These are phyloP conservation scores for Abrostola triplasia DNA, from an alignment of 2,888 invertebrate genomes.

Conservation along the genomic window DNA sequence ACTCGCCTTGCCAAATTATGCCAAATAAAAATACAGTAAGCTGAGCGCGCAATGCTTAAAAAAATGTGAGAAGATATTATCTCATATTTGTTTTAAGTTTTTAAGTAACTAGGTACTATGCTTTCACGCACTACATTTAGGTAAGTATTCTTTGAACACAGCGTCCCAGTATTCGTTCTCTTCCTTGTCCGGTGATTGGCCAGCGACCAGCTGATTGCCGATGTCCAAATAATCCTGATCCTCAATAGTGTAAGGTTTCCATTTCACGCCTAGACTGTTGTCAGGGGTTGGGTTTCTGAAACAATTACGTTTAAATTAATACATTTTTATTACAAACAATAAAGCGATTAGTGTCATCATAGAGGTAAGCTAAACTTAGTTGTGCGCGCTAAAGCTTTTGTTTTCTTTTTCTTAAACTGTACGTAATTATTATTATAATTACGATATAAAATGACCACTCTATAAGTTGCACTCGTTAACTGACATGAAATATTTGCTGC, in stretches of 20 bases:
- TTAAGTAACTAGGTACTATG: slow-evolving; percentile 1
- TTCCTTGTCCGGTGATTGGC: slow-evolving; percentile 60
- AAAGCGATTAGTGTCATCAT: no score
- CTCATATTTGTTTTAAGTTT: background rate
- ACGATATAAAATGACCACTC: no score
- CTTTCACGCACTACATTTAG: slow-evolving; percentile 44
- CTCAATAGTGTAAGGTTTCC: slow-evolving; percentile 61
- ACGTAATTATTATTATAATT: no score
- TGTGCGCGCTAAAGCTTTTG: no score
- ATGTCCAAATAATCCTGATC: slow-evolving; percentile 64
- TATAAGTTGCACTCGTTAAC: no score
- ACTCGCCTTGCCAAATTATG: no score
- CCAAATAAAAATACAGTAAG: no score
- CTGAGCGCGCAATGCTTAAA: background rate
- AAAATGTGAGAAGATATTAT: background rate
- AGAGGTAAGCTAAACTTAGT: no score
- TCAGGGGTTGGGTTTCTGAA: slow-evolving; percentile 72
- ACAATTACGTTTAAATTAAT: no score
- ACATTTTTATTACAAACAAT: no score
- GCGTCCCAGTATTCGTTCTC: slow-evolving; percentile 68
- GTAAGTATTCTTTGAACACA: slow-evolving; percentile 61
- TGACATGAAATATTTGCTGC: no score
- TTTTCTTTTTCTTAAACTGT: no score
- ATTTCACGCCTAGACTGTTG: slow-evolving; percentile 56
- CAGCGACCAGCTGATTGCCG: slow-evolving; percentile 56